Evolutionary conservation across 1,140 invertebrate genomes (phyloP).

Genomic region (Nasonia vitripennis): DNA sequence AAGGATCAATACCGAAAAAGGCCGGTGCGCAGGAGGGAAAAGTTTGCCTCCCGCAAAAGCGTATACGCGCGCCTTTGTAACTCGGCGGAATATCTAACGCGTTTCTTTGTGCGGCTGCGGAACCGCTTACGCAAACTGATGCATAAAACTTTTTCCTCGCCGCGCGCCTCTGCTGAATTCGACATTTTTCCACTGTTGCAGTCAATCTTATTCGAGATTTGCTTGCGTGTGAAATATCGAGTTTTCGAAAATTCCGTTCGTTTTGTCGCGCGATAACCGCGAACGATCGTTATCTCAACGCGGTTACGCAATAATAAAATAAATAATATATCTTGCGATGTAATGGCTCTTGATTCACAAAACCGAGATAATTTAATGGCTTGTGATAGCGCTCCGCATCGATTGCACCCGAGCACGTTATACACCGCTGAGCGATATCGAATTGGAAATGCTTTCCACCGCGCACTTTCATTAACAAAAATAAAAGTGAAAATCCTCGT

Average conservation of each 20-base stretch:
- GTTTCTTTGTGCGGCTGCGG: not conserved
- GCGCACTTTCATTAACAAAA: too few species aligned
- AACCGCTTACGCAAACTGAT: not conserved
- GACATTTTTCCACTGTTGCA: not conserved
- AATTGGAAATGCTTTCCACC: too few species aligned
- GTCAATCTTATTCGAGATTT: not conserved
- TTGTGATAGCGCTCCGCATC: too few species aligned
- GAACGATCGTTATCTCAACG: not conserved
- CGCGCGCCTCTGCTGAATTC: not conserved
- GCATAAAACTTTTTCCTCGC: not conserved
- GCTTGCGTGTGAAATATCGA: not conserved
- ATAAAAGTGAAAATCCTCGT: too few species aligned
- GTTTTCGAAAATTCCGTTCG: not conserved
- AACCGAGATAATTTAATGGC: too few species aligned
- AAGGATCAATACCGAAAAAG: not conserved
- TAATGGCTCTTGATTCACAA: too few species aligned
- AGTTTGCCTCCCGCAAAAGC: not conserved
- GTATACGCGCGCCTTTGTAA: not conserved
- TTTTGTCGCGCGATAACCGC: not conserved
- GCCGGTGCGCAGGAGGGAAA: not conserved
- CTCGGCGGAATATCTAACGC: not conserved
- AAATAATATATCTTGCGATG: too few species aligned
- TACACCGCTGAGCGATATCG: too few species aligned
- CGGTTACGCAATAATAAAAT: too few species aligned
- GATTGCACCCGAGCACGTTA: too few species aligned